A percentile compares a stretch with the other conserved stretches of the same genome.
phyloP scores from a whole-genome alignment of 2,113 vertebrate genomes.

The Gallinago paraguaiae region DNA sequence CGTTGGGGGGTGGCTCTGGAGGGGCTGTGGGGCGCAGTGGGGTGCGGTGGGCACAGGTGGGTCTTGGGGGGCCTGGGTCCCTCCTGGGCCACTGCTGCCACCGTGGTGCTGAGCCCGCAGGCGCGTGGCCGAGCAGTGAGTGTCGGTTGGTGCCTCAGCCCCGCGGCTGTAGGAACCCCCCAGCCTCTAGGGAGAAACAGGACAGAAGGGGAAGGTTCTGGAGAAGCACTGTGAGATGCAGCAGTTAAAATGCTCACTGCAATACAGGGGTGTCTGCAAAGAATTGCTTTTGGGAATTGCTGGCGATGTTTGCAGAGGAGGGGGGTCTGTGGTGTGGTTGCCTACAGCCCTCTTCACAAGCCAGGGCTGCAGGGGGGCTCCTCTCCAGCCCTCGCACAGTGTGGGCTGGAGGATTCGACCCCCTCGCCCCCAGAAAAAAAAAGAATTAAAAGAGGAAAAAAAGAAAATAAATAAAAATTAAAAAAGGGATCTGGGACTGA shows the following conservation, averaged over 20 bases:
- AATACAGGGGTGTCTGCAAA: neutral
- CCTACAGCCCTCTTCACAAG: neutral
- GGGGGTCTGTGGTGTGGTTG: neutral
- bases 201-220: neutral
- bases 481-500: neutral
- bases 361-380: neutral
- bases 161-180: neutral
- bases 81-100: neutral
- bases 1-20: neutral
- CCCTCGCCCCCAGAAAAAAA: neutral
- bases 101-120: accelerated
- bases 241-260: neutral
- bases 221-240: neutral
- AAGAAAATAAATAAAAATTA: accelerated
- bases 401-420: neutral
- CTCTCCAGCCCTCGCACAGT: neutral
- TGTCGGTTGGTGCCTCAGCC: accelerated
- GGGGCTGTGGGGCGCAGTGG: neutral
- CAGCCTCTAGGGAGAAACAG: neutral
- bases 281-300: neutral
- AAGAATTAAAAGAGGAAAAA: neutral
- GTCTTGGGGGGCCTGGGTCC: neutral
- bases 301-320: neutral
- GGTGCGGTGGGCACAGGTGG: neutral
- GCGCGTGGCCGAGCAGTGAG: neutral